phyloP scores from a whole-genome alignment of 1,140 invertebrate species.

The Drosophila auraria region DNA sequence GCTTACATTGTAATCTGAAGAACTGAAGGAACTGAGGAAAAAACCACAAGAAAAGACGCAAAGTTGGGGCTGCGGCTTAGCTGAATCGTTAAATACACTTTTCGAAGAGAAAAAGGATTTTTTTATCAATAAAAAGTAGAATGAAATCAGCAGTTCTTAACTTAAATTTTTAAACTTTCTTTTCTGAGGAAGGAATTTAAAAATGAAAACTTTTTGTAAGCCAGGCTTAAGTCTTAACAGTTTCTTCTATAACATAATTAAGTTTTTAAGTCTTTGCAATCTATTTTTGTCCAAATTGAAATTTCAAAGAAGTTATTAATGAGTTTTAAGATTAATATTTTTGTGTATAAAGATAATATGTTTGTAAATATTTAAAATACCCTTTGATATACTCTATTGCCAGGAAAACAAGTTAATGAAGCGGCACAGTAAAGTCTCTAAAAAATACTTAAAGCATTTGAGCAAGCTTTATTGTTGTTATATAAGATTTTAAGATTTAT shows the following conservation, averaged over 20 bases:
- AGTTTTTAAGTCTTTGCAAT: background rate
- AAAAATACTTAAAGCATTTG: no score
- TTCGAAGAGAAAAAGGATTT: background rate
- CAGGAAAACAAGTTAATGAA: no score
- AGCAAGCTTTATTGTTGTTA: no score
- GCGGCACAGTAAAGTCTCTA: background rate
- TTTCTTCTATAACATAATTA: no score
- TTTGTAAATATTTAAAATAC: background rate
- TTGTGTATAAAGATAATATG: no score
- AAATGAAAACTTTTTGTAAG: background rate
- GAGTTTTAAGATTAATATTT: no score
- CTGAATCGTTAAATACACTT: constrained; percentile 18
- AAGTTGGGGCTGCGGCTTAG: background rate
- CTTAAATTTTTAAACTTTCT: background rate
- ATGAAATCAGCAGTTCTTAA: no score
- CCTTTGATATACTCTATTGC: background rate
- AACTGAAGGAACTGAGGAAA: constrained; percentile 33
- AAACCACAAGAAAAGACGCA: constrained; percentile 39
- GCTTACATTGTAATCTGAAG: constrained; percentile 77
- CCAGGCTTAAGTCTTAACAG: no score
- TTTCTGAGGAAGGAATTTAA: no score
- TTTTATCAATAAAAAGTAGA: background rate
- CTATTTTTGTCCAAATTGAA: background rate
- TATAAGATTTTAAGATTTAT: background rate
- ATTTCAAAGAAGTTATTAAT: no score